A percentile compares a stretch with the other conserved stretches of the same genome.
These are phyloP conservation scores for Phasia obesa DNA, from an alignment of 2,888 invertebrate genomes.

Conservation along the genomic window DNA sequence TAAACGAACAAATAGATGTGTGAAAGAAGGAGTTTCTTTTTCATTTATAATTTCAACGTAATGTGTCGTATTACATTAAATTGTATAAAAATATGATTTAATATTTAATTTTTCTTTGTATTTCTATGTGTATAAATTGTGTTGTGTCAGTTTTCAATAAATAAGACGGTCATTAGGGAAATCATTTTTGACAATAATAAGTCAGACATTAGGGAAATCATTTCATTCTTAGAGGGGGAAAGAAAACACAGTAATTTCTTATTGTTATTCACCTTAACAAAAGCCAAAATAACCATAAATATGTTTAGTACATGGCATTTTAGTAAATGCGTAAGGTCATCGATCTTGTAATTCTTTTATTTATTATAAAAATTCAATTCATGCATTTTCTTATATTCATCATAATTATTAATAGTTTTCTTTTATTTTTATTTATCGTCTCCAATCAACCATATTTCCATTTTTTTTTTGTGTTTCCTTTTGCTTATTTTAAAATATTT, in stretches of 20 bases:
- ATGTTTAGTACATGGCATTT: background rate
- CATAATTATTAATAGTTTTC: no score
- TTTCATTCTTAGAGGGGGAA: background rate
- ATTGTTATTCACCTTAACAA: no score
- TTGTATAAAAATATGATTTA: no score
- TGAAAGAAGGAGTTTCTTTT: background rate
- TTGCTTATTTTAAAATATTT: no score
- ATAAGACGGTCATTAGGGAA: constrained; percentile 40
- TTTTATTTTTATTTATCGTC: no score
- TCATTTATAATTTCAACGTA: background rate
- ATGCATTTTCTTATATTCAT: no score
- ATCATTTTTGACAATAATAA: constrained; percentile 35
- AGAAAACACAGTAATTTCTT: background rate
- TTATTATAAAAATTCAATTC: no score
- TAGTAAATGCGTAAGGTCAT: background rate
- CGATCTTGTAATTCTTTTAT: background rate
- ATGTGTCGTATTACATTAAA: background rate
- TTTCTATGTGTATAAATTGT: no score
- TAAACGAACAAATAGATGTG: constrained; percentile 10
- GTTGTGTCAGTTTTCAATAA: constrained; percentile 23
- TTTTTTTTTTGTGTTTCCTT: no score
- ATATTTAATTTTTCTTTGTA: background rate
- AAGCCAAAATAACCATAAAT: no score
- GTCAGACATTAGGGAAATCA: no score
- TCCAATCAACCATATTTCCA: no score